Base-by-base conservation (phyloP, 1,140 invertebrate genomes). In the Tyrophagus putrescentiae region DNA sequence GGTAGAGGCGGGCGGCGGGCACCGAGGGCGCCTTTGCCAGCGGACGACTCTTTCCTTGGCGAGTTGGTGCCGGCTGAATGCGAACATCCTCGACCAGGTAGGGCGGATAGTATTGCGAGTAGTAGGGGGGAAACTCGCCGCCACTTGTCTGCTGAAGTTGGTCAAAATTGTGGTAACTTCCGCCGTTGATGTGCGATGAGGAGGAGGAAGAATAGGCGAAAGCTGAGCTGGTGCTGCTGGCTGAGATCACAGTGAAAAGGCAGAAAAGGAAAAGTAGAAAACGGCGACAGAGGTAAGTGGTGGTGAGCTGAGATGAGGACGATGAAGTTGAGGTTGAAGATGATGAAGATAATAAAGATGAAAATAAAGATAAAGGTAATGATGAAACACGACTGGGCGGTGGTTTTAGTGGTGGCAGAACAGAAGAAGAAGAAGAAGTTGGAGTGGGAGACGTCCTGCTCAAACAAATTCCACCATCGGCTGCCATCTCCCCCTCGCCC, bases 221-320 rank as follows among this genome's bases (percentile, higher is more conserved):
- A n/a, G n/a, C n/a, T n/a, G n/a, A n/a, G n/a, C n/a, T n/a, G n/a
- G n/a, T n/a, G n/a, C n/a, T n/a, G 13, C 25, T 16, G 13, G 52
- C 27, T 54, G 52, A 54, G 52, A 54, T 54, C 52, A 54, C 52
- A 54, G 52, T n/a, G n/a, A n/a, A n/a, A n/a, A n/a, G n/a, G n/a
- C n/a, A n/a, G n/a, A n/a, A n/a, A n/a, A n/a, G n/a, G n/a, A n/a
- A n/a, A n/a, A n/a, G n/a, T n/a, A n/a, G n/a, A n/a, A n/a, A n/a
- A n/a, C n/a, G n/a, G n/a, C n/a, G n/a, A n/a, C n/a, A n/a, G n/a
- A n/a, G n/a, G n/a, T n/a, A n/a, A n/a, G n/a, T n/a, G 7, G 31
- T 18, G 45, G 18, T 7, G 45, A 48, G 36, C 13, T 39, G 36
- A 39, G 36, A 39, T 13, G 36, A 39, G n/a, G n/a, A n/a, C n/a